Evolutionary conservation across 2,888 invertebrate genomes (phyloP), one percentile per base, ranked within the genome.

Genomic region (Pimpla rufipes): DNA sequence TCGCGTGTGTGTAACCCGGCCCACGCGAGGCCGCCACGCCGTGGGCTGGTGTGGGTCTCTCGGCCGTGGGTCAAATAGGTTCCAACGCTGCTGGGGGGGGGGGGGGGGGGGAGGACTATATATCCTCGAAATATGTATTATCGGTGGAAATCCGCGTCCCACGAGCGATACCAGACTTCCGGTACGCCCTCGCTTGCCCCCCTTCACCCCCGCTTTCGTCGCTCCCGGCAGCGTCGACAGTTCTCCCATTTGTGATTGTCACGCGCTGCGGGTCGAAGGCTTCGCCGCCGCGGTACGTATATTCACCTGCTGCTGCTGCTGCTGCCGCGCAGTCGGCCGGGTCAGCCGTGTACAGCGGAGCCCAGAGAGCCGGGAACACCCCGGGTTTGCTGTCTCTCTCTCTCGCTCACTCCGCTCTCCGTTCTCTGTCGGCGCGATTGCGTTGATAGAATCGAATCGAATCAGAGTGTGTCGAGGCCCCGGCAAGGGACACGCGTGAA

Each of bases 381-480:
- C n/a, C n/a, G n/a, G n/a, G n/a, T n/a, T n/a, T n/a, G n/a, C n/a
- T n/a, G n/a, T n/a, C n/a, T n/a, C 29, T 29, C 29, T 29, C 75
- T 79, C 70, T n/a, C n/a, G n/a, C n/a, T n/a, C n/a, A n/a, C n/a
- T n/a, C n/a, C n/a, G n/a, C n/a, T n/a, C n/a, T n/a, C n/a, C n/a
- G n/a, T n/a, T n/a, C n/a, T n/a, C n/a, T n/a, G n/a, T n/a, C 74
- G 77, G 80, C 62, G 80, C 80, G 80, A 83, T 83, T 80, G 83
- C 77, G 77, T 83, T 77, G 80, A 83, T 83, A 80, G 80, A 83
- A 80, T 83, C 77, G 77, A 80, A 83, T 83, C 73, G 83, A 83
- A 80, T 83, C 68, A 83, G 80, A 79, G 75, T 68, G 83, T 83
- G 83, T 75, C 79, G 76, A 73, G 76, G n/a, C n/a, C 50, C 45